Percentiles rank a stretch among this genome's conserved stretches.
Conservation (phyloP, 2,888 invertebrate genomes). For the Morpho helenor region DNA sequence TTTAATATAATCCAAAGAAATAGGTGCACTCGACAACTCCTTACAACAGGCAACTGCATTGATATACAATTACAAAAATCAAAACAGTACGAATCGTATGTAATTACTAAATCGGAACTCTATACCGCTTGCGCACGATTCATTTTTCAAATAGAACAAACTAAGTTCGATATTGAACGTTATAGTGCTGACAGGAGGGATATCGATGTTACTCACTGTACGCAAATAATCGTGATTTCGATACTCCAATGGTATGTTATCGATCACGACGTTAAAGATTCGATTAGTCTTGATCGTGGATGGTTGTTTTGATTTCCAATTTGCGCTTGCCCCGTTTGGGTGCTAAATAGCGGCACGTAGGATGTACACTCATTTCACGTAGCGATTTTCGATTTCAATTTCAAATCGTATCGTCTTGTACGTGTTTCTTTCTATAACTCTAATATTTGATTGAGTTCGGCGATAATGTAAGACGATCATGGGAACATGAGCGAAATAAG, state of each 20-base stretch:
- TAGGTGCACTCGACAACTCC: slow-evolving; percentile 55
- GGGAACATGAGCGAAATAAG: slow-evolving; percentile 9
- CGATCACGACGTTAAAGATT: slow-evolving; percentile 73
- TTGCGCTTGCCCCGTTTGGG: slow-evolving; percentile 73
- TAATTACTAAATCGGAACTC: slow-evolving; percentile 13
- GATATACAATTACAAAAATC: slow-evolving; percentile 13
- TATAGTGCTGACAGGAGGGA: slow-evolving; percentile 11
- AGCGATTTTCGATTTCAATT: slow-evolving; percentile 67
- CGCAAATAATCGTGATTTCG: slow-evolving; percentile 72
- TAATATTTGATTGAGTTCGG: slow-evolving; percentile 25
- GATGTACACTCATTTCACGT: slow-evolving; percentile 47
- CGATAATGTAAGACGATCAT: slow-evolving; percentile 5
- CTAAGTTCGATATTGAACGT: slow-evolving; percentile 13
- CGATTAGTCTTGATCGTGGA: slow-evolving; percentile 74
- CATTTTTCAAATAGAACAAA: slow-evolving; percentile 37
- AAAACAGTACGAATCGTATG: neutral
- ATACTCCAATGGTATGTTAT: slow-evolving; percentile 72
- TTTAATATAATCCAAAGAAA: slow-evolving; percentile 79
- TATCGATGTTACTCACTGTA: slow-evolving; percentile 33
- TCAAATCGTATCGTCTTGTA: slow-evolving; percentile 26
- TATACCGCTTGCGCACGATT: slow-evolving; percentile 36
- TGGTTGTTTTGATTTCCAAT: slow-evolving; percentile 79
- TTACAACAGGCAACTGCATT: slow-evolving; percentile 23
- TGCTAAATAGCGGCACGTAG: slow-evolving; percentile 77
- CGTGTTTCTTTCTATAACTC: slow-evolving; percentile 26